A percentile compares a stretch with the other conserved stretches of the same genome.
Conservation (phyloP, 53 echinoderm and acorn worm species). For the Antedon mediterranea region DNA sequence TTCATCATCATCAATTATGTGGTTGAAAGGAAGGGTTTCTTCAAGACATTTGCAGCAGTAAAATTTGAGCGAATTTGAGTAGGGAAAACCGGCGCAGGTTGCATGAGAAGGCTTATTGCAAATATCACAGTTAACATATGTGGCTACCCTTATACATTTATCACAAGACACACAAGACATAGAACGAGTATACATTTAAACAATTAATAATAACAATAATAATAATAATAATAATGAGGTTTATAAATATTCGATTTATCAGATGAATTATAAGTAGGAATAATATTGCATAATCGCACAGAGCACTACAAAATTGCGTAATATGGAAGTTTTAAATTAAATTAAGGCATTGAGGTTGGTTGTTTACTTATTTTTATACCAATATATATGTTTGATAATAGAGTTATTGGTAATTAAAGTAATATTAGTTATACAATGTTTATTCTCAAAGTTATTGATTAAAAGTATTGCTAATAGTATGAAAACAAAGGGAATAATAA, state of each 20-base stretch:
- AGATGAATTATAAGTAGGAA: too few relatives aligned
- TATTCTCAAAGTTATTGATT: too few relatives aligned
- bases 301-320: too few relatives aligned
- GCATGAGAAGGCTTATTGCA: not conserved
- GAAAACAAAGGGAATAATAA: too few relatives aligned
- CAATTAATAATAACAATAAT: not conserved
- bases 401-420: too few relatives aligned
- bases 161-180: not conserved
- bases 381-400: too few relatives aligned
- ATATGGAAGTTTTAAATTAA: too few relatives aligned
- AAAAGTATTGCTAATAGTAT: too few relatives aligned
- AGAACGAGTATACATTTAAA: not conserved
- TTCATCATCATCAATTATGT: not conserved
- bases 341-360: too few relatives aligned
- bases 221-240: not conserved
- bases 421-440: too few relatives aligned
- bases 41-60: not conserved
- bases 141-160: not conserved
- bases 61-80: not conserved
- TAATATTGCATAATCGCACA: too few relatives aligned
- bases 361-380: too few relatives aligned
- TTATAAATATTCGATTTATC: not conserved
- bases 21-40: not conserved
- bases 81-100: not conserved
- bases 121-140: not conserved